Evolutionary conservation across 2,888 invertebrate species (phyloP), one percentile per base, ranked within the genome.

Genomic region (Metallyticus violacea): DNA sequence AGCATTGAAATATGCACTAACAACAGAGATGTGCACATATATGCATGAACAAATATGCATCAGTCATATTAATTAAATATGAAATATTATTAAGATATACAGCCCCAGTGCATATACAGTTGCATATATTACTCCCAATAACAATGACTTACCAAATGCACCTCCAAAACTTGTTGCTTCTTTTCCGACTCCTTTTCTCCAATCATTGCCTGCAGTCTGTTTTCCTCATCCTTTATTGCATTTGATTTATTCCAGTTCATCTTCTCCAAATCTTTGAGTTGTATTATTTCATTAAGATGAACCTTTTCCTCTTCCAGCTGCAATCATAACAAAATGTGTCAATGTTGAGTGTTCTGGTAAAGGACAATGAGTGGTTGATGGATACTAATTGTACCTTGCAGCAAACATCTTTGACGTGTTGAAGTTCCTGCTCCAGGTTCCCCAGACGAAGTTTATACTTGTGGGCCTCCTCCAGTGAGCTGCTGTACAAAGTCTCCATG

Each of bases 351-450:
- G 29, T 3, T 6, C 29, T 5, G 29, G 29, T 5, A n/a, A n/a
- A n/a, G n/a, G 6, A 29, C 6, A 7, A 30, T 5, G 1, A 7
- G 30, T 1, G 1, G 6, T 30, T 9, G 6, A 40, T 9, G 9
- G 1, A 1, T 9, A 2, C 9, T 7, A 9, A 2, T 1, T 28
- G 79, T 88, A 90, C 90, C 88, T 89, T 89, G 28, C 87, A 85
- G 87, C 90, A 90, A n/a, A 90, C 87, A 87, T 90, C 89, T 77
- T 90, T 89, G 7, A 91, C 88, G 84, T 90, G 90, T 80, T 89
- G 88, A 77, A 90, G 87, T 88, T 91, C 91, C 81, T 90, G 89
- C 76, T 90, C 90, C 77, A 89, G 89, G 86, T 89, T 89, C 15
- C 88, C 89, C 22, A 90, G 88, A 79, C 89, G 88, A 29, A 90